These are phyloP conservation scores for Anastatus disparis DNA, from an alignment of 1,140 invertebrate genomes.

Conservation along the genomic window DNA sequence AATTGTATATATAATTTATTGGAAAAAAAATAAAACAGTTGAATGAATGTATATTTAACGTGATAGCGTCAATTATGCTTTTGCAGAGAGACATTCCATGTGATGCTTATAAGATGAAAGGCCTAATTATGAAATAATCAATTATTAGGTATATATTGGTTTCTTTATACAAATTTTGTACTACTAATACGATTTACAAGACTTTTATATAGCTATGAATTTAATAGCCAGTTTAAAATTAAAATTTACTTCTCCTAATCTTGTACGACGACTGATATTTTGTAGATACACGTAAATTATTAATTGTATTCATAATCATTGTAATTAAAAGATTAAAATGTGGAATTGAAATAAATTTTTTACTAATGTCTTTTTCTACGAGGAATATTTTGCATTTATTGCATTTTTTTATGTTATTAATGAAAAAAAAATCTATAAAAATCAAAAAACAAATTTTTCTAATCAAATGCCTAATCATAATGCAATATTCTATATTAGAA, in stretches of 20 bases:
- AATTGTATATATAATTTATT: constrained; percentile 33
- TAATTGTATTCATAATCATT: neutral
- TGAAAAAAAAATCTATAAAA: neutral
- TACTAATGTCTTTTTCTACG: neutral
- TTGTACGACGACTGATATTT: neutral
- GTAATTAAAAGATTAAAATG: neutral
- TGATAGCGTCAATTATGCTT: constrained; percentile 39
- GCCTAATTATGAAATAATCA: constrained; percentile 38
- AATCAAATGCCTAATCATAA: constrained; percentile 13
- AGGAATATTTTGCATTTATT: neutral
- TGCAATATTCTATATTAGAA: constrained; percentile 27
- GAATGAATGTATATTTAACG: constrained; percentile 26
- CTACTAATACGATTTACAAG: neutral
- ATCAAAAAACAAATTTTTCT: constrained; percentile 12
- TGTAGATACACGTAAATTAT: neutral
- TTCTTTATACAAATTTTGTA: neutral
- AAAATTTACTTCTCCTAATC: neutral
- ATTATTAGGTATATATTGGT: constrained; percentile 11
- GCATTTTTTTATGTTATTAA: no score
- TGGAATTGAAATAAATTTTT: neutral
- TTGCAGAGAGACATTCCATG: constrained; percentile 28
- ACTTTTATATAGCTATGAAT: no score
- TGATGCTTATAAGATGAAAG: constrained; percentile 30
- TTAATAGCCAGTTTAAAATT: no score
- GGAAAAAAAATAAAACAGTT: neutral